Conservation (phyloP, 2,797 vertebrate genomes). For the Peromyscus nudipes region DNA sequence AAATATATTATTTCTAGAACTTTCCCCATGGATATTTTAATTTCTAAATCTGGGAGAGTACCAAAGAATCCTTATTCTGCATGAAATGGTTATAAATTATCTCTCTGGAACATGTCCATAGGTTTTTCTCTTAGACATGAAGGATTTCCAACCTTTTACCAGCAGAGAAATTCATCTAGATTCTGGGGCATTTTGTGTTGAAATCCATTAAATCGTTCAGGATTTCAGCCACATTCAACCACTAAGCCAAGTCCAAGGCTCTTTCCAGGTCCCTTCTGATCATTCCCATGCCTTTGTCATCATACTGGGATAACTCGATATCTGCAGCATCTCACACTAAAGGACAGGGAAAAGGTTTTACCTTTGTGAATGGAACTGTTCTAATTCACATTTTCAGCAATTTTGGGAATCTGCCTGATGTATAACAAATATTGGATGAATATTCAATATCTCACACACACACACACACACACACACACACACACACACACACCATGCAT, state of each 20-base stretch:
- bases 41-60: background rate
- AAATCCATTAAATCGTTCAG: background rate
- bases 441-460: background rate
- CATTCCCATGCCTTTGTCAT: background rate
- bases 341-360: background rate
- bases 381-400: conserved; percentile 22
- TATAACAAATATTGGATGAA: background rate
- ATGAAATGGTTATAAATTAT: background rate
- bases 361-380: background rate
- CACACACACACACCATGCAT: background rate
- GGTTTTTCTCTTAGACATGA: background rate
- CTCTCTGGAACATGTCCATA: background rate
- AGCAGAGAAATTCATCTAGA: background rate
- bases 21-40: conserved; percentile 25
- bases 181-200: background rate
- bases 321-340: background rate
- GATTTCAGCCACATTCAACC: background rate
- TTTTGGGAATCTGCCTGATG: background rate
- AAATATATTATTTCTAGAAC: conserved; percentile 26
- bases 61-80: background rate
- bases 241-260: background rate
- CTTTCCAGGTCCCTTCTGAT: background rate
- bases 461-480: background rate
- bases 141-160: conserved; percentile 21
- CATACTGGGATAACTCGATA: background rate